Evolutionary conservation across 2,888 invertebrate genomes (phyloP), one percentile per base, ranked within the genome.

Genomic region (Drosophila mercatorum): DNA sequence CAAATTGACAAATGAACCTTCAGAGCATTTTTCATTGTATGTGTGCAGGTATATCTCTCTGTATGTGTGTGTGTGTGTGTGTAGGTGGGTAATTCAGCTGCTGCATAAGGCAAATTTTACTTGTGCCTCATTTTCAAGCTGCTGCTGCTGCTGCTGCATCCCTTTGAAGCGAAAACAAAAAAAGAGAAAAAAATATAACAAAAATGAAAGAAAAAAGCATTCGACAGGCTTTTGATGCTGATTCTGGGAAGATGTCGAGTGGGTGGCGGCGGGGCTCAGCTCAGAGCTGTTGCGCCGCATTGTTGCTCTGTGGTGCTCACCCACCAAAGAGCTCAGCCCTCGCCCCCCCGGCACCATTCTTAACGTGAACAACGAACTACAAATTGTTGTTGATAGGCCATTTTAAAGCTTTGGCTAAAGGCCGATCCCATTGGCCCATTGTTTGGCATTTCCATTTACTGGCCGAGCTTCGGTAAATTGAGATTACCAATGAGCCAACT

Each of bases 1-100:
- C 87, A 84, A 84, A 84, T 84, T 84, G 84, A 84, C 84, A 88
- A 84, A 84, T 84, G 84, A 84, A 84, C 89, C 89, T 88, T 88
- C 81, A 72, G 76, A 89, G 87, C 81, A 79, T 87, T 84, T 89
- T 84, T 83, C 84, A 86, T 84, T 84, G 84, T 60, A 36, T 38
- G 12, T 63, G 38, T 55, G 36, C 31, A 6, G 56, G 28, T 52
- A 28, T 22, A 8, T 34, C 6, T 31, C 31, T 43, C 8, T 38
- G 22, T 64, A 8, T 41, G 31, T 57, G 44, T 17, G 46, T 43
- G 41, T 28, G 34, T 40, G 36, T 49, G 36, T 40, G 46, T 31
- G 49, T 58, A 40, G 43, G 56, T 72, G 80, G 64, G 68, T 80
- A 75, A 75, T 72, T 78, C 66, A 80, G 63, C 58, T 64, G 72